phyloP scores from a whole-genome alignment of 2,888 invertebrate species.

The Diarsia brunnea region DNA sequence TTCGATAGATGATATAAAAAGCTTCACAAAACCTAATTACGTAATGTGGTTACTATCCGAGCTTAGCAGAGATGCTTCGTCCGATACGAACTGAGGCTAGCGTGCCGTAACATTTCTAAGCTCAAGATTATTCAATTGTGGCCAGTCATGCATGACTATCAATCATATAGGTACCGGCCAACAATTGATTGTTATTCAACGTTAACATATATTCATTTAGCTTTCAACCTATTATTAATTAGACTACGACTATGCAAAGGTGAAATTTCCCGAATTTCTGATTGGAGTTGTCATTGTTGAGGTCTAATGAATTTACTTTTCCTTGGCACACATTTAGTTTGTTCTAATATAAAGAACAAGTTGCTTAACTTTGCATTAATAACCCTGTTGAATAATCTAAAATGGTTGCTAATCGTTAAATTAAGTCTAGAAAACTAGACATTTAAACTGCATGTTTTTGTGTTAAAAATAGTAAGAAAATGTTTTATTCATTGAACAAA shows the following conservation, averaged over 20 bases:
- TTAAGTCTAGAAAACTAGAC: conserved; percentile 21
- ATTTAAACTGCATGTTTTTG: conserved; percentile 23
- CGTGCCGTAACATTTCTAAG: conserved; percentile 60
- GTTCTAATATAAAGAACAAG: conserved; percentile 17
- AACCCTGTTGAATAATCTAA: conserved; percentile 15
- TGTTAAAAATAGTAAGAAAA: conserved; percentile 38
- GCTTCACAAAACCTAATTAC: conserved; percentile 73
- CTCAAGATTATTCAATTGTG: conserved; percentile 67
- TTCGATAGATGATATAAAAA: conserved; percentile 71
- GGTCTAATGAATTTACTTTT: conserved; percentile 8
- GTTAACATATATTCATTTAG: conserved; percentile 51
- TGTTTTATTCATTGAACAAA: conserved; percentile 64
- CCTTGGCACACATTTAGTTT: conserved; percentile 28
- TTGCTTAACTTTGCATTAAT: conserved; percentile 22
- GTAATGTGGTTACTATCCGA: conserved; percentile 67
- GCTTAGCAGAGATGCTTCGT: conserved; percentile 43
- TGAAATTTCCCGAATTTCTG: conserved; percentile 18
- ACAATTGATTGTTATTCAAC: conserved; percentile 66
- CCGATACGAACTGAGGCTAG: conserved; percentile 40
- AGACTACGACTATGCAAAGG: conserved; percentile 34
- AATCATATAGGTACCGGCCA: conserved; percentile 65
- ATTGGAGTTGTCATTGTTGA: conserved; percentile 29
- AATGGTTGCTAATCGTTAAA: conserved; percentile 7
- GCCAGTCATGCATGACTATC: conserved; percentile 69
- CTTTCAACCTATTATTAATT: conserved; percentile 35